Conservation (phyloP, 2,888 invertebrate species). For the Zygogramma bicolorata region DNA sequence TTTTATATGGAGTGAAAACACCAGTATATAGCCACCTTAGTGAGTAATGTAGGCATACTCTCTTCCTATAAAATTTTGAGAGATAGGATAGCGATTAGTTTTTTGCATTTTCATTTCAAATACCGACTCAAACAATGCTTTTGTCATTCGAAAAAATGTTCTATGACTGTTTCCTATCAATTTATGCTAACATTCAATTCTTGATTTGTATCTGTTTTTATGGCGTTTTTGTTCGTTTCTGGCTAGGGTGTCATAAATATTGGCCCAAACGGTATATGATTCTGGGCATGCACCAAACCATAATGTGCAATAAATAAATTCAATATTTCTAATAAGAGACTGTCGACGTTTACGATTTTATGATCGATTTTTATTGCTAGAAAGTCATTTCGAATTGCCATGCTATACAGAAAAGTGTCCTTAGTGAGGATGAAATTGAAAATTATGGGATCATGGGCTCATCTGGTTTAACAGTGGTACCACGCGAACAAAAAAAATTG, state of each 20-base stretch:
- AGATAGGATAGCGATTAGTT: no score
- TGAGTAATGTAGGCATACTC: no score
- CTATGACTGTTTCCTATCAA: no score
- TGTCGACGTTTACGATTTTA: constrained; percentile 33
- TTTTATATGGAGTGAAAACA: no score
- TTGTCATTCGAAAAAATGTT: no score
- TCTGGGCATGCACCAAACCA: constrained; percentile 36
- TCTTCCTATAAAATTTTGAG: no score
- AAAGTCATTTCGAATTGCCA: constrained; percentile 33
- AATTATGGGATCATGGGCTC: constrained; percentile 29
- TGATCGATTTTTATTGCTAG: constrained; percentile 35
- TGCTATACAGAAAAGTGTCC: constrained; percentile 25
- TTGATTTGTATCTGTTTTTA: constrained; percentile 25
- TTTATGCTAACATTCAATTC: not conserved
- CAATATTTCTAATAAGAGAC: constrained; percentile 31
- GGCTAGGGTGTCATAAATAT: constrained; percentile 29
- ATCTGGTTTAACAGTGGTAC: constrained; percentile 42
- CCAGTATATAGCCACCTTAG: no score
- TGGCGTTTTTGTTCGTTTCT: constrained; percentile 31
- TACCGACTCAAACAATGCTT: no score
- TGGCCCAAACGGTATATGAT: constrained; percentile 19
- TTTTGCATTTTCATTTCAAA: no score
- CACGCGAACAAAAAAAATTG: constrained; percentile 39
- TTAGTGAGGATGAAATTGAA: constrained; percentile 39
- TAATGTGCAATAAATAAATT: constrained; percentile 37